phyloP scores from a whole-genome alignment of 2,113 vertebrate genomes.

The Amblyopsis rosae region DNA sequence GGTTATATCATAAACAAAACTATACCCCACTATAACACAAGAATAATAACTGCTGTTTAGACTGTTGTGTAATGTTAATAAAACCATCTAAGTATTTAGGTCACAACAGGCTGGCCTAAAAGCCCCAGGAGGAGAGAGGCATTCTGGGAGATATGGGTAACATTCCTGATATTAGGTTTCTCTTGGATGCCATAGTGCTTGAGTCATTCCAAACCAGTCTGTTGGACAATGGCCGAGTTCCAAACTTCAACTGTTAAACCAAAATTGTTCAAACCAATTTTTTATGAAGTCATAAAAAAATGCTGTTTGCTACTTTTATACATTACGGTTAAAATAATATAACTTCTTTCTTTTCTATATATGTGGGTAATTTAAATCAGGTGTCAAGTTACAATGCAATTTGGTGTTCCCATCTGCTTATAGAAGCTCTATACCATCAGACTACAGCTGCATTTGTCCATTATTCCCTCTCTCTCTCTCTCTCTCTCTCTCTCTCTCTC shows the following conservation, averaged over 20 bases:
- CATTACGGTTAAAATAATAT: too few species aligned
- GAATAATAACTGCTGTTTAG: not conserved
- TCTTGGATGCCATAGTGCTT: conserved; percentile 56
- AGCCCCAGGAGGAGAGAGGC: conserved; percentile 13
- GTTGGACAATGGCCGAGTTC: conserved; percentile 48
- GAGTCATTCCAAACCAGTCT: conserved; percentile 45
- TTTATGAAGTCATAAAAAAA: too few species aligned
- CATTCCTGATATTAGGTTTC: conserved; percentile 65
- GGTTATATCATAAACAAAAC: too few species aligned
- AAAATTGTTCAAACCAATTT: not conserved
- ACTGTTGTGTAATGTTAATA: conserved; percentile 10
- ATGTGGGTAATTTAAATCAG: conserved; percentile 57
- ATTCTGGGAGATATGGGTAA: conserved; percentile 9
- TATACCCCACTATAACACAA: not conserved
- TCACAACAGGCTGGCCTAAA: conserved; percentile 26
- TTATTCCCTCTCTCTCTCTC: conserved; percentile 11
- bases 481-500: conserved; percentile 19
- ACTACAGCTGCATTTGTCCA: conserved; percentile 74
- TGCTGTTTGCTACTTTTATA: too few species aligned
- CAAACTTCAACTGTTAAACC: conserved; percentile 11
- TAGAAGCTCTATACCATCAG: conserved; percentile 68
- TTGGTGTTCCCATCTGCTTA: conserved; percentile 59
- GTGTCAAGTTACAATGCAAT: conserved; percentile 54
- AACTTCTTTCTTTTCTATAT: conserved; percentile 7
- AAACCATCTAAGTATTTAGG: conserved; percentile 23